Conservation (phyloP, 2,113 vertebrate genomes). For the Cervus canadensis region DNA sequence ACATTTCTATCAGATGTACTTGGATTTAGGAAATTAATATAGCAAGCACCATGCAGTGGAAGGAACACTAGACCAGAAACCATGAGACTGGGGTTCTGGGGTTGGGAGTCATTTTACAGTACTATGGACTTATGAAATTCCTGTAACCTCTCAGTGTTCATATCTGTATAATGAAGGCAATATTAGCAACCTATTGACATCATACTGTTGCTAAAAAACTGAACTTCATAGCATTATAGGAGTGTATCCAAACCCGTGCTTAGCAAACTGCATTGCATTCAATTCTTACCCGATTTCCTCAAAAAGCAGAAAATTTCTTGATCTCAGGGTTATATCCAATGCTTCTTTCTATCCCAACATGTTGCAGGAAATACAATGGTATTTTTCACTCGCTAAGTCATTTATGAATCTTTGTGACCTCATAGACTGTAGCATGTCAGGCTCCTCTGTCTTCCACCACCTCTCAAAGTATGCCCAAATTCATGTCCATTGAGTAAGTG, state of each 20-base stretch:
- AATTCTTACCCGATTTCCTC: background rate
- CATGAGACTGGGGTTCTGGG: background rate
- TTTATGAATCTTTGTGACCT: background rate
- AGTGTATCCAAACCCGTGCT: background rate
- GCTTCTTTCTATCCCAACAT: background rate
- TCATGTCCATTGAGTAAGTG: background rate
- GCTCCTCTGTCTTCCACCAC: background rate
- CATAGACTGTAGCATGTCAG: background rate
- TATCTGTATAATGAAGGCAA: background rate
- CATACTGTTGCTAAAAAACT: background rate
- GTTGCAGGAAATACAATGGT: background rate
- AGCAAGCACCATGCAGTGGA: background rate
- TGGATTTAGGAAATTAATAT: background rate
- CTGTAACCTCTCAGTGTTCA: background rate
- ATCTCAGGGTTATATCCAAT: background rate
- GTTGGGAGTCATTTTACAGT: background rate
- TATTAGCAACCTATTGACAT: background rate
- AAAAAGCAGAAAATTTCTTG: background rate
- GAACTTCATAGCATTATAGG: background rate
- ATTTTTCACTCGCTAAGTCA: background rate
- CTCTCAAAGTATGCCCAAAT: background rate
- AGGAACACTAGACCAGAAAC: rapidly evolving
- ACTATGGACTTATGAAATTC: background rate
- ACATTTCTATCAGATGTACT: background rate
- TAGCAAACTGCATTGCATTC: background rate